Evolutionary conservation across 2,797 vertebrate species (phyloP), one percentile per base, ranked within the genome.

Genomic region (Holocentrus rufus): DNA sequence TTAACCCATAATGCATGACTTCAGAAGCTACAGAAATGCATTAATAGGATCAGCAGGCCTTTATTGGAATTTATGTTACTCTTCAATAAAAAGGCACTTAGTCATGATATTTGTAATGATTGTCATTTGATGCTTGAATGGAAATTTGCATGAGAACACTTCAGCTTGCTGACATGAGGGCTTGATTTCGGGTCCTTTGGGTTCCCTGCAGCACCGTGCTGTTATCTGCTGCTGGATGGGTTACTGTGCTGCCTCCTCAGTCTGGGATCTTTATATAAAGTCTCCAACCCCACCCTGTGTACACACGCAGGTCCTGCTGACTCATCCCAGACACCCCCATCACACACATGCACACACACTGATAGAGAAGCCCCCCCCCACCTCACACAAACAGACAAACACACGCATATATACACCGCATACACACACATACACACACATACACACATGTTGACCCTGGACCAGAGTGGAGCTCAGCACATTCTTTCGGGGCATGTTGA

Each of bases 401-500:
- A 71, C 1, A 20, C 31, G 31, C 47, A 31, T 53, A 49, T 31
- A 71, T 65, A 47, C 56, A 30, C 22, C 56, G 11, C 53, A 54
- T 53, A 47, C 13, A 22, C 52, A 25, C 25, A 50, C 20, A 30
- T 34, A 39, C 36, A 47, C 52, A 50, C 18, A 63, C 18, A 44
- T 46, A 25, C 20, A 49, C 22, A 53, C 60, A 59, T 3, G 50
- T 39, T 73, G 58, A 80, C 83, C 80, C 62, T 55, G 77, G 55
- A 68, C 68, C 76, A 69, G 79, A 76, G 69, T 67, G 72, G 52
- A 85, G 88, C 84, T 88, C 87, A 88, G 89, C 88, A 92, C 88
- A 90, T 93, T 92, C 83, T 81, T 90, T 72, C 1, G n/a, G 83
- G 87, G 80, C 88, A 85, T 87, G 83, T 88, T 90, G 89, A 92